Conservation (phyloP, 1,140 invertebrate species). For the Brevipalpus yothersi region DNA sequence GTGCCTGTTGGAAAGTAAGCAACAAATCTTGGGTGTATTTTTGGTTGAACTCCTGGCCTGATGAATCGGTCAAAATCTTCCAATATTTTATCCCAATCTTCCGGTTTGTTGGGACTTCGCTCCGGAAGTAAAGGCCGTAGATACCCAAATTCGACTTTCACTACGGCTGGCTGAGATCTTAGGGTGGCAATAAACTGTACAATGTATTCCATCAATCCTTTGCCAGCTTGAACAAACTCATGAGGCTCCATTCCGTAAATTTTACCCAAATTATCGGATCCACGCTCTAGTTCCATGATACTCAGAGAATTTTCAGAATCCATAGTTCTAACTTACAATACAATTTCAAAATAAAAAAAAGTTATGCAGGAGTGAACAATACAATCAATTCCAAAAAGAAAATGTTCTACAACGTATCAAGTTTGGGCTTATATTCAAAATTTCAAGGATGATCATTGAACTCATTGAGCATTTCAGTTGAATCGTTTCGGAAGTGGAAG, state of each 20-base stretch:
- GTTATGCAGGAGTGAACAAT: no score
- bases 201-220: constrained; percentile 95
- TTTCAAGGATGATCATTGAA: no score
- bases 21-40: constrained; percentile 87
- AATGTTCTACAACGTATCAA: no score
- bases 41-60: constrained; percentile 56
- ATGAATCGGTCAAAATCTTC: constrained; percentile 79
- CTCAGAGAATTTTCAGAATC: no score
- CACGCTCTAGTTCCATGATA: no score
- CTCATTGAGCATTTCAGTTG: no score
- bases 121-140: constrained; percentile 50
- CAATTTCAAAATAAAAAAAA: no score
- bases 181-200: constrained; percentile 79
- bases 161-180: constrained; percentile 46
- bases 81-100: constrained; percentile 79
- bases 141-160: constrained; percentile 74
- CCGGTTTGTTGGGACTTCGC: constrained; percentile 57
- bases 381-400: no score
- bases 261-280: no score
- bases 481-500: no score
- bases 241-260: constrained; percentile 39
- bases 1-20: constrained; percentile 97
- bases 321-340: no score
- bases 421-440: no score
- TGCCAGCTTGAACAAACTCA: constrained; percentile 41